These are phyloP conservation scores for Nyctibius bracteatus DNA, from an alignment of 2,113 vertebrate genomes.

Conservation along the genomic window DNA sequence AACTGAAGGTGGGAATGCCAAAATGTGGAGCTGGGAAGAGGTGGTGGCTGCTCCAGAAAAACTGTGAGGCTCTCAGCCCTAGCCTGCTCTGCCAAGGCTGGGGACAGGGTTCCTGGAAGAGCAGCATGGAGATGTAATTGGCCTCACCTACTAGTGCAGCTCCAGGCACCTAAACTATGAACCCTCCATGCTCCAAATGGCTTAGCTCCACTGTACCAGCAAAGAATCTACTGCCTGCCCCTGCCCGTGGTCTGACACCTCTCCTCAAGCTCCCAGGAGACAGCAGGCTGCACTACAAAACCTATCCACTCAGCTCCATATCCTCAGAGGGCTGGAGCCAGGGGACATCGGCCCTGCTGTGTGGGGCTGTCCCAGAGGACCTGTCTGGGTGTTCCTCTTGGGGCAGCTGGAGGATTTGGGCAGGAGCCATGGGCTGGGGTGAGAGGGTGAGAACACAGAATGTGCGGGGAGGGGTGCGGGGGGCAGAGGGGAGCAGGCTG, in stretches of 20 bases:
- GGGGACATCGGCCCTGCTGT: fast-evolving
- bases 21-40: not conserved
- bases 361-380: not conserved
- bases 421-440: not conserved
- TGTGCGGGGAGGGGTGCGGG: fast-evolving
- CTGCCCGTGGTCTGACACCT: not conserved
- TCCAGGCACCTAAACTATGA: not conserved
- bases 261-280: not conserved
- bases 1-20: not conserved
- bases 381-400: fast-evolving
- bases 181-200: not conserved
- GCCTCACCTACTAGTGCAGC: not conserved
- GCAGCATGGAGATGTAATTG: not conserved
- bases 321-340: fast-evolving
- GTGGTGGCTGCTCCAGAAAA: not conserved
- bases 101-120: not conserved
- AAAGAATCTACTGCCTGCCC: not conserved
- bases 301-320: not conserved
- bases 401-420: not conserved
- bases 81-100: not conserved
- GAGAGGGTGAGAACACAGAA: not conserved
- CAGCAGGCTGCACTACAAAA: not conserved
- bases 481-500: not conserved
- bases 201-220: not conserved
- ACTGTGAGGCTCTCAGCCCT: not conserved